These are phyloP conservation scores for Anguilla obscura DNA, from an alignment of 2,797 vertebrate species.

Conservation along the genomic window DNA sequence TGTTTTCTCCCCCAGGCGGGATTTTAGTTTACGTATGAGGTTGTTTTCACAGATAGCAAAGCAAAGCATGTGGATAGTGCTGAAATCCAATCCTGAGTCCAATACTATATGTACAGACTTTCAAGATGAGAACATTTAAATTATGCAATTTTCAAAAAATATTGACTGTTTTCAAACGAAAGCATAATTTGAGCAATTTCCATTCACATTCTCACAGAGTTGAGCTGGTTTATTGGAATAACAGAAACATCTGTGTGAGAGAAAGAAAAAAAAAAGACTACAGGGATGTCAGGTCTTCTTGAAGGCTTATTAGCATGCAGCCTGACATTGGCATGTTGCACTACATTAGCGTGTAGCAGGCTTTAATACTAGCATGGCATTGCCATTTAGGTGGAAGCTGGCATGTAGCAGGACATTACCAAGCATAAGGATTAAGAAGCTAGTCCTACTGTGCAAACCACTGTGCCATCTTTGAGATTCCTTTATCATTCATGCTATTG, in stretches of 20 bases:
- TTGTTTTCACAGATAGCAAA: background rate
- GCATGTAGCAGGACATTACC: background rate
- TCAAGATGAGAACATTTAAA: background rate
- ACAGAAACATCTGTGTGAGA: constrained; percentile 2
- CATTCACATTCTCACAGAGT: constrained; percentile 8
- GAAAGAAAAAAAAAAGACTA: constrained; percentile 3
- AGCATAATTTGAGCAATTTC: constrained; percentile 33
- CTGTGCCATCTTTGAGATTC: background rate
- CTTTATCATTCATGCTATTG: background rate
- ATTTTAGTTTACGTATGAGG: background rate
- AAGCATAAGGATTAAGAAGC: constrained; percentile 10
- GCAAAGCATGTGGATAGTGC: background rate
- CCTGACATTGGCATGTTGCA: background rate
- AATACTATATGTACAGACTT: background rate
- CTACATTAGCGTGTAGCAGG: constrained; percentile 4
- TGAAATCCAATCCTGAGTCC: background rate
- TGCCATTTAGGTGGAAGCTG: background rate
- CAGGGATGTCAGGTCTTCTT: background rate
- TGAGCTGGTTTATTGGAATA: background rate
- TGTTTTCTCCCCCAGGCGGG: background rate
- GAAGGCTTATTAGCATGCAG: background rate
- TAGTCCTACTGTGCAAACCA: background rate
- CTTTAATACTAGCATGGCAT: background rate
- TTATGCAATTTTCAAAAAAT: background rate
- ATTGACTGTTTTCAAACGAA: constrained; percentile 24